Evolutionary conservation across 2,113 vertebrate genomes (phyloP).

Genomic region (Phainopepla nitens): DNA sequence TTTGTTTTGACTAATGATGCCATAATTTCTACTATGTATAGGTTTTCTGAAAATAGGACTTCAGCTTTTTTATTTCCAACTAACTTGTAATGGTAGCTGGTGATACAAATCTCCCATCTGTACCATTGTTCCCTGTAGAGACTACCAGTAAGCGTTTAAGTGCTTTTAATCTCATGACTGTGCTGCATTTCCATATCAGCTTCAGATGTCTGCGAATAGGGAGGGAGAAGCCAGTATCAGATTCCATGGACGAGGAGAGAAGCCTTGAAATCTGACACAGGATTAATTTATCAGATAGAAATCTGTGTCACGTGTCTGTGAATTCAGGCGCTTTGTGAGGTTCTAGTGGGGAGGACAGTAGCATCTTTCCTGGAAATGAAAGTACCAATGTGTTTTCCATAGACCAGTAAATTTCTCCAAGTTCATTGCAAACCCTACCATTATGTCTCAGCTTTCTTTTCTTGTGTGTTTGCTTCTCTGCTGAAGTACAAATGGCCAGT

Average conservation of each 20-base stretch:
- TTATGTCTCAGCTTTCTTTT: neutral
- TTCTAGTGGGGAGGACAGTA: neutral
- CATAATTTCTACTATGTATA: neutral
- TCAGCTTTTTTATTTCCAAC: neutral
- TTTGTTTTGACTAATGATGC: neutral
- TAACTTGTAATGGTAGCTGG: neutral
- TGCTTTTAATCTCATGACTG: neutral
- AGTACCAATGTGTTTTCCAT: neutral
- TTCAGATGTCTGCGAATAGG: neutral
- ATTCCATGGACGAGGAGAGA: neutral
- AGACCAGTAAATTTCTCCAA: neutral
- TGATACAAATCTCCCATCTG: neutral
- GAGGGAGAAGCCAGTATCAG: neutral
- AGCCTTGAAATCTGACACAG: neutral
- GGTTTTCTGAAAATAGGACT: neutral
- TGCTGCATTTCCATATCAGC: neutral
- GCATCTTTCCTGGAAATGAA: neutral
- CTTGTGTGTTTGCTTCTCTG: neutral
- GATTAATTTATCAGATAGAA: neutral
- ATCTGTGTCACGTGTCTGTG: accelerated
- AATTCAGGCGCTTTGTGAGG: neutral
- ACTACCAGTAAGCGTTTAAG: neutral
- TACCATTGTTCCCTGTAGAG: neutral
- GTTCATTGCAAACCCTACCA: neutral
- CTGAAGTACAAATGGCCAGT: neutral